Percentiles rank a stretch among this genome's conserved stretches.
These are phyloP conservation scores for Xenopus laevis DNA, from an alignment of 2,113 vertebrate genomes.

Conservation along the genomic window DNA sequence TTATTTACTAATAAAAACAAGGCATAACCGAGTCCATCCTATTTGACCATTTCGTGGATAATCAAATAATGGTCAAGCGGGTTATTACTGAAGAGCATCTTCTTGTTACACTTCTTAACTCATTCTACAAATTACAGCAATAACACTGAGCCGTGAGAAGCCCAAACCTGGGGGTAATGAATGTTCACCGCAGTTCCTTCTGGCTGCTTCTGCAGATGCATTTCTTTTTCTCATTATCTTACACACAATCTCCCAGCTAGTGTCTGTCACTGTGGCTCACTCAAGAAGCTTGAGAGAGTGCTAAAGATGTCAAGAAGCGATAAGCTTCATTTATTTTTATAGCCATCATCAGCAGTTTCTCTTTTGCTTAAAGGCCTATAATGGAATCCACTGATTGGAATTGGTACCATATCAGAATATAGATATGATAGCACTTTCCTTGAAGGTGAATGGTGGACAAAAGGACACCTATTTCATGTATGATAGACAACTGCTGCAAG, in stretches of 20 bases:
- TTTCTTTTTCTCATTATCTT: conserved; percentile 85
- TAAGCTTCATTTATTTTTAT: conserved; percentile 92
- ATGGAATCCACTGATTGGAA: conserved; percentile 86
- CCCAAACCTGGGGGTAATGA: conserved; percentile 59
- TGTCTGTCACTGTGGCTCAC: conserved; percentile 79
- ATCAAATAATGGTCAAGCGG: conserved; percentile 60
- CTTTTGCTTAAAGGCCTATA: conserved; percentile 79
- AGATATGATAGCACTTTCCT: conserved; percentile 70
- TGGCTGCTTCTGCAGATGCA: conserved; percentile 65
- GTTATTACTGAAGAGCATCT: conserved; percentile 63
- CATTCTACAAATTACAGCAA: conserved; percentile 63
- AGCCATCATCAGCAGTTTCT: conserved; percentile 85
- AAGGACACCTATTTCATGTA: conserved; percentile 64
- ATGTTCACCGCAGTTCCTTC: conserved; percentile 62
- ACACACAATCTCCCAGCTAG: conserved; percentile 70
- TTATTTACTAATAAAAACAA: conserved; percentile 24
- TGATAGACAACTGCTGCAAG: conserved; percentile 51
- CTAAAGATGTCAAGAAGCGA: conserved; percentile 87
- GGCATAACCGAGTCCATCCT: conserved; percentile 13
- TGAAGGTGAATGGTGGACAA: conserved; percentile 76
- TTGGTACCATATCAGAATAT: conserved; percentile 76
- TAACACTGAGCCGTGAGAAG: conserved; percentile 56
- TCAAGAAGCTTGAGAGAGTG: conserved; percentile 77
- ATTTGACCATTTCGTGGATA: conserved; percentile 53
- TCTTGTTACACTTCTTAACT: conserved; percentile 65